These are phyloP conservation scores for Brotula barbata DNA, from an alignment of 2,797 vertebrate species.

Conservation along the genomic window DNA sequence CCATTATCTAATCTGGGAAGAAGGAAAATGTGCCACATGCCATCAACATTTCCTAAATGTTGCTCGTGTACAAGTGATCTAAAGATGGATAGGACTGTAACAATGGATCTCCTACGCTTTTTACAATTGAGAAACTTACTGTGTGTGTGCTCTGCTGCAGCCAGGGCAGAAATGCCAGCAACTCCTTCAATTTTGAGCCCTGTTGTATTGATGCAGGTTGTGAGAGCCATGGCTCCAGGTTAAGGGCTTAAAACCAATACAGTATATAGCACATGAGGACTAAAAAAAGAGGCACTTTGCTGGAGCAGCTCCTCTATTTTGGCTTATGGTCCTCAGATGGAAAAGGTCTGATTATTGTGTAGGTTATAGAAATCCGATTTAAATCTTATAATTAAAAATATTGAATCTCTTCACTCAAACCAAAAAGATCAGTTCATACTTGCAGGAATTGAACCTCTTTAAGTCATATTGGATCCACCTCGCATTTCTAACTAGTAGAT, in stretches of 20 bases:
- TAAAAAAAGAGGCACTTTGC: slow-evolving; percentile 24
- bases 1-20: slow-evolving; percentile 16
- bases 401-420: neutral
- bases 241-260: slow-evolving; percentile 40
- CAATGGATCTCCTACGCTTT: slow-evolving; percentile 13
- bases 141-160: slow-evolving; percentile 15
- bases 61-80: slow-evolving; percentile 22
- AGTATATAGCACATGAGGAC: slow-evolving; percentile 29
- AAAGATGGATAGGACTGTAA: slow-evolving; percentile 13
- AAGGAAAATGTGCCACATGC: slow-evolving; percentile 1
- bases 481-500: too few species aligned
- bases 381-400: slow-evolving; percentile 6
- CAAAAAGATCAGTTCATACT: neutral
- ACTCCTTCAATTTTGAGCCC: slow-evolving; percentile 6
- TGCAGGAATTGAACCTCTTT: neutral
- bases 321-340: slow-evolving; percentile 20
- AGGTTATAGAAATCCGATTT: slow-evolving; percentile 6
- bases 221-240: slow-evolving; percentile 27
- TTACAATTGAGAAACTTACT: slow-evolving; percentile 22
- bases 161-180: slow-evolving; percentile 7
- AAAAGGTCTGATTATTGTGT: neutral
- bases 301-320: slow-evolving; percentile 25
- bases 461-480: neutral
- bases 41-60: slow-evolving; percentile 10
- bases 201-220: slow-evolving; percentile 24